Percentiles rank a stretch among this genome's conserved stretches.
Evolutionary conservation across 2,888 invertebrate species (phyloP).

Genomic region (Sisyra terminalis): DNA sequence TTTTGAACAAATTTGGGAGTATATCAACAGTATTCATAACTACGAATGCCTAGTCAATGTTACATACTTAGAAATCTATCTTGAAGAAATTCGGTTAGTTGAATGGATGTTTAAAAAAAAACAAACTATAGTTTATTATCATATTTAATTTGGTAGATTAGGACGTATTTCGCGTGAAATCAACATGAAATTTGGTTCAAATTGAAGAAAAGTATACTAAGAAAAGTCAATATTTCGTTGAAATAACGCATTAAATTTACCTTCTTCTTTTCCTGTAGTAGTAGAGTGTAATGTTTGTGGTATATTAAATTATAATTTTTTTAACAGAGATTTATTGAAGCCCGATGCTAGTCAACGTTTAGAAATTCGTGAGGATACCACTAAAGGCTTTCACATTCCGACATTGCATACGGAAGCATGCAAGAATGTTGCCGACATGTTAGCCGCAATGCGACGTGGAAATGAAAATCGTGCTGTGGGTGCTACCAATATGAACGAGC

Average conservation of each 20-base stretch:
- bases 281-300: too few relatives aligned
- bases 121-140: too few relatives aligned
- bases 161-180: too few relatives aligned
- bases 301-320: too few relatives aligned
- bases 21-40: slow-evolving; percentile 79
- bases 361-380: slow-evolving; percentile 48
- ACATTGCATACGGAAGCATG: slow-evolving; percentile 90
- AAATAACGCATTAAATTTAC: too few relatives aligned
- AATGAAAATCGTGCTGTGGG: slow-evolving; percentile 91
- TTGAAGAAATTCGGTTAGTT: slow-evolving; percentile 63
- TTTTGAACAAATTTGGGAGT: slow-evolving; percentile 93
- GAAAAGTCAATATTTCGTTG: too few relatives aligned
- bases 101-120: too few relatives aligned
- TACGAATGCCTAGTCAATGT: slow-evolving; percentile 92
- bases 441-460: slow-evolving; percentile 83
- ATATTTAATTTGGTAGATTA: too few relatives aligned
- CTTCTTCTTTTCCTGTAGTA: too few relatives aligned
- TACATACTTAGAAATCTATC: slow-evolving; percentile 94
- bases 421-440: slow-evolving; percentile 85
- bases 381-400: slow-evolving; percentile 83
- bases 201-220: too few relatives aligned
- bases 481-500: slow-evolving; percentile 96
- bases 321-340: slow-evolving; percentile 47
- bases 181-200: too few relatives aligned
- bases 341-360: slow-evolving; percentile 31